Evolutionary conservation across 2,113 vertebrate genomes (phyloP), one percentile per base, ranked within the genome.

Genomic region (Solea senegalensis): DNA sequence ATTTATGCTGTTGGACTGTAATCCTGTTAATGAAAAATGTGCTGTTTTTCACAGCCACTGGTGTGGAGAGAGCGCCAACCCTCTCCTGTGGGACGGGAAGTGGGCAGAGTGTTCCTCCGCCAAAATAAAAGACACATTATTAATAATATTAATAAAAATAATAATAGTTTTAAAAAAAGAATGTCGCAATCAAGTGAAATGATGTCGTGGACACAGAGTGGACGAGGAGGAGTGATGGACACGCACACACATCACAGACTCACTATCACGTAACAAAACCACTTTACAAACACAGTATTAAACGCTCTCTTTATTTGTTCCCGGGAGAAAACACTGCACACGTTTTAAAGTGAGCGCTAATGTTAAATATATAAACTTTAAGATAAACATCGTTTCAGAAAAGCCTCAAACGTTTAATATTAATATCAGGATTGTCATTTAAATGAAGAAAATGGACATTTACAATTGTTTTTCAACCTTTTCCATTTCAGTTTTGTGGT

Each of bases 21-120:
- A 92, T 91, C 81, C 77, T 79, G 86, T 90, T 90, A 90, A 92
- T 91, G 84, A 85, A 91, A 91, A 90, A 85, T 83, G 81, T 86
- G 84, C 84, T 73, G 86, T 78, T 85, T 81, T 84, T 90, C 88
- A 88, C 85, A 86, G 85, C 85, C 86, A 69, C 81, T 78, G 79
- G 83, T 64, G n/a, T 67, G 43, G 49, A 46, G 78, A 76, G 78
- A 76, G 78, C 41, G 72, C 71, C 78, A 82, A 72, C 69, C 80
- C 62, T 41, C 76, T 81, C 78, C 63, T 28, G 74, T 46, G 76
- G 88, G 89, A 59, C 62, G 65, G 44, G 50, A 67, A 79, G 72
- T 80, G 82, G 80, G 75, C 63, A 56, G 85, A 78, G 66, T 71
- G 64, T 67, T 65, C 40, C 10, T 56, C 61, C 28, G 72, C 88